phyloP scores from a whole-genome alignment of 2,888 invertebrate species.

The Sminthurides aquaticus region DNA sequence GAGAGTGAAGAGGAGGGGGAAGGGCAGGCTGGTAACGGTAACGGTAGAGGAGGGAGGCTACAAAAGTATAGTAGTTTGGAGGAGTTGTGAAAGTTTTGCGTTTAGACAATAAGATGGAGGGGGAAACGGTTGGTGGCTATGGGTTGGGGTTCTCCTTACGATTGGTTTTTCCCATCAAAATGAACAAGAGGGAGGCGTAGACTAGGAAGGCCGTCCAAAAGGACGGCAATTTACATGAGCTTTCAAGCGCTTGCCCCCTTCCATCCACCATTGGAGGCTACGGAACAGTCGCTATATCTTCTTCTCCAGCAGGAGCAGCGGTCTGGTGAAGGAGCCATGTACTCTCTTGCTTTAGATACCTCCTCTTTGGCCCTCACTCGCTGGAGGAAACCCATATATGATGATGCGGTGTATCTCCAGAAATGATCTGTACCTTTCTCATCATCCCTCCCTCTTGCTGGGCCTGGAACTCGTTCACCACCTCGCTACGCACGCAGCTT shows the following conservation, averaged over 20 bases:
- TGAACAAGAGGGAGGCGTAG: constrained; percentile 42
- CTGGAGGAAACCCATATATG: neutral
- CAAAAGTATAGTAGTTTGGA: neutral
- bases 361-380: neutral
- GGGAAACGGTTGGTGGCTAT: constrained; percentile 11
- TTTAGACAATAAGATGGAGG: constrained; percentile 37
- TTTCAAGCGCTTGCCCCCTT: constrained; percentile 35
- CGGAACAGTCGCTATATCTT: constrained; percentile 14
- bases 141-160: constrained; percentile 31
- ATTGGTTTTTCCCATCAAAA: constrained; percentile 43
- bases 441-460: neutral
- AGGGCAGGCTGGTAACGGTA: neutral
- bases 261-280: constrained; percentile 11
- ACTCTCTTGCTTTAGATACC: too few species aligned
- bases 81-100: constrained; percentile 34
- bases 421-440: neutral
- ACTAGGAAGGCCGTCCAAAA: constrained; percentile 38
- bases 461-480: too few species aligned
- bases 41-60: constrained; percentile 19
- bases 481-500: too few species aligned
- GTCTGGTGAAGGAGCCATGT: too few species aligned
- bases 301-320: too few species aligned
- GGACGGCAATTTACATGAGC: constrained; percentile 30
- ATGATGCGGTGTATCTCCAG: neutral
- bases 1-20: too few species aligned